Conservation (phyloP, 2,113 vertebrate species). For the Alectura lathami region DNA sequence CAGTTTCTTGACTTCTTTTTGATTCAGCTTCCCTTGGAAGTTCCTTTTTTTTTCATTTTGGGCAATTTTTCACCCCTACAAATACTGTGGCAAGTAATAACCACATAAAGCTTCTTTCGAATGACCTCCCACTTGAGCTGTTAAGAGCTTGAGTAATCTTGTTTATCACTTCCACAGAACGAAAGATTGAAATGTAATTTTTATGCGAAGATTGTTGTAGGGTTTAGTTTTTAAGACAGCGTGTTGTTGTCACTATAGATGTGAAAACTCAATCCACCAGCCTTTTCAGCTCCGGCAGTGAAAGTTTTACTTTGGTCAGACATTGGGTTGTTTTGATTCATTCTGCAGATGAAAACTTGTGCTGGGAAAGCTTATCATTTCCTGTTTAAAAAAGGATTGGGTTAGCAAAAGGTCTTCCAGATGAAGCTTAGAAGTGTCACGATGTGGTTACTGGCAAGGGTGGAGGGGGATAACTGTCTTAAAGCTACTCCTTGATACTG, state of each 20-base stretch:
- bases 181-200: neutral
- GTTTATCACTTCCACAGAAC: neutral
- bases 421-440: neutral
- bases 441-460: neutral
- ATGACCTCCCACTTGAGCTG: neutral
- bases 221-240: neutral
- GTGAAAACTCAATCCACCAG: neutral
- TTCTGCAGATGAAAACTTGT: neutral
- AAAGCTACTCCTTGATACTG: neutral
- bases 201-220: neutral
- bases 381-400: neutral
- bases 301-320: neutral
- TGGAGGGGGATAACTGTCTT: rapidly evolving
- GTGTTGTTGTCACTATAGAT: neutral
- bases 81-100: neutral
- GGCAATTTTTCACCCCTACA: neutral
- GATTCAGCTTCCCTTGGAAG: neutral
- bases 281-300: neutral
- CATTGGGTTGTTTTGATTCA: neutral
- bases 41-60: neutral
- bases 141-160: neutral
- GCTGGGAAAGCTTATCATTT: neutral
- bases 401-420: neutral
- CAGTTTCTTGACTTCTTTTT: neutral
- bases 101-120: neutral